Evolutionary conservation across 1,140 invertebrate species (phyloP).

Genomic region (Parasteatoda tepidariorum): DNA sequence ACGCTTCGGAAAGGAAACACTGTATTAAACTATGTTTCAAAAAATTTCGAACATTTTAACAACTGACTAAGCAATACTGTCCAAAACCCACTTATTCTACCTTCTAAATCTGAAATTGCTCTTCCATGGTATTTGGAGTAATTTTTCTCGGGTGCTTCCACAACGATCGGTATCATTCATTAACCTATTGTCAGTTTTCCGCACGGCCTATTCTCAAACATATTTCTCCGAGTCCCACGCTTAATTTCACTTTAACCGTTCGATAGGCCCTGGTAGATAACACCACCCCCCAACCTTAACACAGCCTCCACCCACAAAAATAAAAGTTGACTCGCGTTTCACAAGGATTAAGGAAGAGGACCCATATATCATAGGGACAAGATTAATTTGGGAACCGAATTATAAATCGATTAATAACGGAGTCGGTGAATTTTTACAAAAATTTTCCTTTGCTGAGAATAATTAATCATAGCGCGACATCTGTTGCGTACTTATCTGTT

Average conservation of each 20-base stretch:
- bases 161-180: slow-evolving; percentile 29
- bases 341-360: slow-evolving; percentile 19
- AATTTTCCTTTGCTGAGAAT: slow-evolving; percentile 54
- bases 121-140: background rate
- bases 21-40: too few species aligned
- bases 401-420: slow-evolving; percentile 61
- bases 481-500: slow-evolving; percentile 56
- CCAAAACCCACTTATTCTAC: background rate
- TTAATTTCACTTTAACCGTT: slow-evolving; percentile 56
- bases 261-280: slow-evolving; percentile 54
- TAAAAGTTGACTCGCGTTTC: slow-evolving; percentile 45
- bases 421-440: slow-evolving; percentile 56
- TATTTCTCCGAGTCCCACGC: slow-evolving; percentile 40
- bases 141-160: slow-evolving; percentile 48
- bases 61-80: background rate
- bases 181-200: slow-evolving; percentile 59
- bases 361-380: slow-evolving; percentile 59
- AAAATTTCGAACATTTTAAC: too few species aligned
- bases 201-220: slow-evolving; percentile 52
- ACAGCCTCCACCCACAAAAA: slow-evolving; percentile 10
- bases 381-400: slow-evolving; percentile 60
- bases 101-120: background rate
- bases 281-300: background rate
- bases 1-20: too few species aligned
- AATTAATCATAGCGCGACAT: slow-evolving; percentile 56